Evolutionary conservation across 2,888 invertebrate genomes (phyloP).

Genomic region (Drosophila melanosoma): DNA sequence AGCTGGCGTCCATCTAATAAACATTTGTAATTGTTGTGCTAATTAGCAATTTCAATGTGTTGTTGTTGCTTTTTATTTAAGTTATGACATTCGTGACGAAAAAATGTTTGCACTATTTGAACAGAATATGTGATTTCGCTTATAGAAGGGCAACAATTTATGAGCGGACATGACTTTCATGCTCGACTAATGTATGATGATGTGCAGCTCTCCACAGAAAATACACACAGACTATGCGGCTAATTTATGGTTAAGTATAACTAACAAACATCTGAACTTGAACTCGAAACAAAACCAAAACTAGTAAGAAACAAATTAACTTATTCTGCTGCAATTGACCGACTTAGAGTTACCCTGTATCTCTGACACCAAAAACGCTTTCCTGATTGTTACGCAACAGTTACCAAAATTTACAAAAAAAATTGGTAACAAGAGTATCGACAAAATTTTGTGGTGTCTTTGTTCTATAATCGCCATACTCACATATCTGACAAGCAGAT

Average conservation of each 20-base stretch:
- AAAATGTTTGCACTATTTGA: constrained; percentile 63
- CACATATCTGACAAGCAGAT: neutral
- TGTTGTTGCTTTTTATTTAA: constrained; percentile 40
- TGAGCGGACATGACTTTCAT: constrained; percentile 79
- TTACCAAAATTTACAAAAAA: neutral
- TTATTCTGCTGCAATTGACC: neutral
- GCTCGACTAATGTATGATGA: constrained; percentile 69
- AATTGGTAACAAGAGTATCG: neutral
- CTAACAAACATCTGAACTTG: constrained; percentile 69
- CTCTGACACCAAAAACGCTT: neutral
- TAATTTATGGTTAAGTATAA: constrained; percentile 51
- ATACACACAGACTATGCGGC: constrained; percentile 26
- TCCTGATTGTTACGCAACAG: neutral
- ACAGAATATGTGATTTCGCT: constrained; percentile 16
- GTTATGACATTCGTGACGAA: constrained; percentile 70
- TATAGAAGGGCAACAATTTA: constrained; percentile 61
- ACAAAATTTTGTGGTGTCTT: neutral
- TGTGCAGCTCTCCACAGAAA: constrained; percentile 41
- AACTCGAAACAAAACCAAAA: constrained; percentile 50
- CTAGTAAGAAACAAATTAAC: constrained; percentile 16
- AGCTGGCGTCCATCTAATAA: constrained; percentile 68
- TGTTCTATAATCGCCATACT: neutral
- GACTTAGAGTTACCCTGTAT: constrained; percentile 21
- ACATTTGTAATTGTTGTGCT: constrained; percentile 71
- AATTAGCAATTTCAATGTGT: constrained; percentile 67